Evolutionary conservation across 2,113 vertebrate species (phyloP), one percentile per base, ranked within the genome.

Genomic region (Diphyllodes magnificus): DNA sequence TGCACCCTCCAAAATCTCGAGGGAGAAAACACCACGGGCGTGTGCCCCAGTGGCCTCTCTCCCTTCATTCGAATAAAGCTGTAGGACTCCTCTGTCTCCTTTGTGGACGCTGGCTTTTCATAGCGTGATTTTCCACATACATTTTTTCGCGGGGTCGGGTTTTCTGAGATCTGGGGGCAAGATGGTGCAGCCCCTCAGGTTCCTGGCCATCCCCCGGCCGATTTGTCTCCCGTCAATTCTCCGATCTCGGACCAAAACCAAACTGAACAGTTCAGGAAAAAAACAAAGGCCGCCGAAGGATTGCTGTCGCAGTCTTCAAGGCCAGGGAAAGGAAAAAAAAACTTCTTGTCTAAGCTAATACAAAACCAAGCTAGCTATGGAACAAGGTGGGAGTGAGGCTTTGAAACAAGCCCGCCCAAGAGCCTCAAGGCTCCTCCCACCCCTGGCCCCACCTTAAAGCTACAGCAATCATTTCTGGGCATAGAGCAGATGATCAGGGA

Each of bases 201-300:
- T 37, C 42, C 42, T 37, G 42, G 42, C 72, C 6, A 1, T 13
- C 20, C 42, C 40, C 15, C 1, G 1, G 21, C 51, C 19, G 9
- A 44, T 44, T 27, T 5, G 2, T 42, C 17, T 42, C 59, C 24
- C 5, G 1, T 37, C n/a, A 37, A 30, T 47, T 37, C n/a, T 30
- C 42, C 0, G 1, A 23, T 30, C 54, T 37, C 4, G 0, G 15
- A 39, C 27, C 27, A 60, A 31, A 49, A 76, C n/a, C n/a, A 49
- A 60, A 47, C 33, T 1, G 1, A 60, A 13, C 71, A 24, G 11
- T 5, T 31, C 54, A 31, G n/a, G 13, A 37, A 39, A 76, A 28
- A 35, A 27, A n/a, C 31, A 44, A 73, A 73, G 18, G 3, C 25
- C 0, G 2, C 7, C 0, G 2, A 73, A 73, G 14, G 53, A 57